Percentiles rank a stretch among this genome's conserved stretches.
phyloP scores from a whole-genome alignment of 2,888 invertebrate species.

The Diadegma fenestrale region DNA sequence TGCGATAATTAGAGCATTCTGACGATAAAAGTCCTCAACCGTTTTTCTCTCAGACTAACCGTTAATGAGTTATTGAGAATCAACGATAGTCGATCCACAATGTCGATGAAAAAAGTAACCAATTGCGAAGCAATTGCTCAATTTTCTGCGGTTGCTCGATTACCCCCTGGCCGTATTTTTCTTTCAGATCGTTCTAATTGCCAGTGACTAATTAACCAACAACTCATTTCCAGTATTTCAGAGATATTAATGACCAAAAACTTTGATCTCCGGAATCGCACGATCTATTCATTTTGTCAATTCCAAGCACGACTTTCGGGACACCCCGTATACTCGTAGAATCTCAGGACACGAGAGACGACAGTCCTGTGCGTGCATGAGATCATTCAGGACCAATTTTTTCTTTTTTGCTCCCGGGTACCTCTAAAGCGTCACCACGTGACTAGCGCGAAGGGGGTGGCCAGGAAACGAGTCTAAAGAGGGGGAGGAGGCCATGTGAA shows the following conservation, averaged over 20 bases:
- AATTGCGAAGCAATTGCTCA: neutral
- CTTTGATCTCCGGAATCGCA: neutral
- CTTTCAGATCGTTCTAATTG: neutral
- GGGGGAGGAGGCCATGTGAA: slow-evolving; percentile 32
- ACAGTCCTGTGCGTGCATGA: slow-evolving; percentile 37
- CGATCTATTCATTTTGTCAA: neutral
- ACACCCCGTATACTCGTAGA: slow-evolving; percentile 2
- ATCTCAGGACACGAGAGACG: slow-evolving; percentile 41
- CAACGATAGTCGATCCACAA: neutral
- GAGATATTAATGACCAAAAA: neutral
- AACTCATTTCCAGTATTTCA: neutral
- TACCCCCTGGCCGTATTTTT: neutral
- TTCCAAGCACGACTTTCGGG: neutral
- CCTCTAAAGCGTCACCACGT: slow-evolving; percentile 49
- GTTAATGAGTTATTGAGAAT: neutral
- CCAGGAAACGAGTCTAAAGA: slow-evolving; percentile 15
- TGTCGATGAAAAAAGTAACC: neutral
- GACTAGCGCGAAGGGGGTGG: slow-evolving; percentile 58
- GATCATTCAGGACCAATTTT: slow-evolving; percentile 52
- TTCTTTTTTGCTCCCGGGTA: slow-evolving; percentile 46
- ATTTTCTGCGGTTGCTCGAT: neutral
- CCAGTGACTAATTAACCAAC: neutral
- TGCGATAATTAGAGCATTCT: neutral
- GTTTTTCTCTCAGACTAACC: neutral
- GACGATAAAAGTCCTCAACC: neutral